Evolutionary conservation across 2,888 invertebrate genomes (phyloP).

Genomic region (Leptodirus hochenwartii): DNA sequence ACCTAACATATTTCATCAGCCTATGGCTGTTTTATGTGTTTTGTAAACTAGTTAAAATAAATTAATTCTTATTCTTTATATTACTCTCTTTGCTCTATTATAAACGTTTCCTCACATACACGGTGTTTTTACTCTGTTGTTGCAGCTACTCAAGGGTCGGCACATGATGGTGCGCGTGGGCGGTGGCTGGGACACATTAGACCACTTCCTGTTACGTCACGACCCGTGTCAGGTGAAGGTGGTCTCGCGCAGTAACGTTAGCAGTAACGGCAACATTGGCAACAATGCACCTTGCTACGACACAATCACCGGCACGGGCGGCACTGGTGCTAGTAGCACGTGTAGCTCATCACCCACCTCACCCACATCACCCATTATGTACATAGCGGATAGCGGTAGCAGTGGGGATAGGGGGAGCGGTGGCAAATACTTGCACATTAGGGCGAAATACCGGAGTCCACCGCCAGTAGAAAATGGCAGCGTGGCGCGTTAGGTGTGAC

Average conservation of each 20-base stretch:
- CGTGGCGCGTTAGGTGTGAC: neutral
- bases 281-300: slow-evolving; percentile 6
- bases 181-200: slow-evolving; percentile 86
- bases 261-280: slow-evolving; percentile 9
- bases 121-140: too few relatives aligned
- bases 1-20: too few relatives aligned
- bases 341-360: too few relatives aligned
- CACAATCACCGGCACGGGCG: too few relatives aligned
- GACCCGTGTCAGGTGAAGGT: slow-evolving; percentile 63
- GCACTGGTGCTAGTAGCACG: too few relatives aligned
- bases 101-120: too few relatives aligned
- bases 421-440: slow-evolving; percentile 43
- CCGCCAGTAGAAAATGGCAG: slow-evolving; percentile 26
- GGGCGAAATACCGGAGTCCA: slow-evolving; percentile 54
- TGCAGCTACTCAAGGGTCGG: slow-evolving; percentile 68
- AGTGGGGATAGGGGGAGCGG: slow-evolving; percentile 20
- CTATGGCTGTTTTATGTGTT: too few relatives aligned
- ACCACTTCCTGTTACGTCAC: slow-evolving; percentile 77
- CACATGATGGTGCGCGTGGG: slow-evolving; percentile 94
- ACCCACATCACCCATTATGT: too few relatives aligned
- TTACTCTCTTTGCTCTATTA: too few relatives aligned
- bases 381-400: too few relatives aligned
- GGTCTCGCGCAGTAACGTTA: slow-evolving; percentile 17
- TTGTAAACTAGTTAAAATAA: too few relatives aligned
- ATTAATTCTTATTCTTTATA: too few relatives aligned